Evolutionary conservation across 2,888 invertebrate species (phyloP).

Genomic region (Idaea aversata): DNA sequence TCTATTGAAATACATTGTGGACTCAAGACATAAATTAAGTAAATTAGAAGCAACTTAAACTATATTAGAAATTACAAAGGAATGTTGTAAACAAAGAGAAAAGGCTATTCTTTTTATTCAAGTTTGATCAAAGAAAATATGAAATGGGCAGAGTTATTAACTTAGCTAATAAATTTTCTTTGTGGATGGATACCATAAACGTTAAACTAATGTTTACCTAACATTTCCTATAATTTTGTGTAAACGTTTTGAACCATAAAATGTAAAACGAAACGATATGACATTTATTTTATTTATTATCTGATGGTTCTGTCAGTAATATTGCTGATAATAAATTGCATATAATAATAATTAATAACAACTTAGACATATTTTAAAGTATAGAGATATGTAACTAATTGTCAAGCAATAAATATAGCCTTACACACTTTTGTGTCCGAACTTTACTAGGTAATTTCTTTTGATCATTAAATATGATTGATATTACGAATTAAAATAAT

Average conservation of each 20-base stretch:
- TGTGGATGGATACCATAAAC: constrained; percentile 40
- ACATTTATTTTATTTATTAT: not conserved
- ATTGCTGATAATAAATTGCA: not conserved
- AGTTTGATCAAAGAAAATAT: constrained; percentile 24
- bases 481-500: no score
- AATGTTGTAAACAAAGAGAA: not conserved
- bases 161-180: constrained; percentile 45
- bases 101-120: not conserved
- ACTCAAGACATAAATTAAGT: not conserved
- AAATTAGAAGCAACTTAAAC: not conserved
- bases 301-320: not conserved
- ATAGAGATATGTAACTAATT: no score
- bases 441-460: no score
- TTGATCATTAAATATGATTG: no score
- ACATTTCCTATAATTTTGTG: constrained; percentile 39
- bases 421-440: no score
- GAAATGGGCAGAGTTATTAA: constrained; percentile 32
- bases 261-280: not conserved
- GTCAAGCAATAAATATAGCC: no score
- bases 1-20: no score
- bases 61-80: not conserved
- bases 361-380: no score
- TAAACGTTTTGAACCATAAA: constrained; percentile 38
- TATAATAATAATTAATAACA: not conserved
- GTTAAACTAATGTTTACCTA: constrained; percentile 22